A percentile compares a stretch with the other conserved stretches of the same genome.
phyloP scores from a whole-genome alignment of 1,140 invertebrate species.

The Panagrolaimus sp. region DNA sequence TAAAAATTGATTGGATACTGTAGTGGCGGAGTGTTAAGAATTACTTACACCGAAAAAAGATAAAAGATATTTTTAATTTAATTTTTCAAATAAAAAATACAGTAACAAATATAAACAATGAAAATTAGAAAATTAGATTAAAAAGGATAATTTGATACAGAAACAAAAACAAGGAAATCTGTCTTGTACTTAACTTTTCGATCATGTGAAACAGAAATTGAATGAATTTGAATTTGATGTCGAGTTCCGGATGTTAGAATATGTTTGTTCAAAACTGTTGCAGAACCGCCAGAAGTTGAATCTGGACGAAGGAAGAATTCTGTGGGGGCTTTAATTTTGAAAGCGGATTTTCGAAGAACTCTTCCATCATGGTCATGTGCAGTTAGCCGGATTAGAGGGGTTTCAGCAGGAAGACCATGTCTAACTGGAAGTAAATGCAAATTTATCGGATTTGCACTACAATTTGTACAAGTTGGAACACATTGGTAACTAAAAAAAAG shows the following conservation, averaged over 20 bases:
- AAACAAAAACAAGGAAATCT: constrained; percentile 36
- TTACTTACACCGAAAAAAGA: no score
- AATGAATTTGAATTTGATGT: constrained; percentile 31
- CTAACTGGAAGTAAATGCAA: constrained; percentile 46
- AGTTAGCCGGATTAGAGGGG: constrained; percentile 39
- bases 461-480: constrained; percentile 44
- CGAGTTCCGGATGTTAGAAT: constrained; percentile 27
- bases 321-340: constrained; percentile 28
- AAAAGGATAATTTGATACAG: constrained; percentile 40
- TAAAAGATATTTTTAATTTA: no score
- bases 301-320: constrained; percentile 19
- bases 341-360: constrained; percentile 34
- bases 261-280: constrained; percentile 23
- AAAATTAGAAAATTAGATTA: constrained; percentile 10
- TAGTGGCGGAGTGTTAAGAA: no score
- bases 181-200: constrained; percentile 22
- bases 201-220: constrained; percentile 22
- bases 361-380: constrained; percentile 42
- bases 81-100: no score
- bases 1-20: no score
- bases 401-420: constrained; percentile 35
- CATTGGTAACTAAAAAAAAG: constrained; percentile 30
- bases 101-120: no score
- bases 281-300: constrained; percentile 21
- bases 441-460: constrained; percentile 35